Base-by-base conservation (phyloP, 1,140 invertebrate genomes). In the Ephestia elutella region DNA sequence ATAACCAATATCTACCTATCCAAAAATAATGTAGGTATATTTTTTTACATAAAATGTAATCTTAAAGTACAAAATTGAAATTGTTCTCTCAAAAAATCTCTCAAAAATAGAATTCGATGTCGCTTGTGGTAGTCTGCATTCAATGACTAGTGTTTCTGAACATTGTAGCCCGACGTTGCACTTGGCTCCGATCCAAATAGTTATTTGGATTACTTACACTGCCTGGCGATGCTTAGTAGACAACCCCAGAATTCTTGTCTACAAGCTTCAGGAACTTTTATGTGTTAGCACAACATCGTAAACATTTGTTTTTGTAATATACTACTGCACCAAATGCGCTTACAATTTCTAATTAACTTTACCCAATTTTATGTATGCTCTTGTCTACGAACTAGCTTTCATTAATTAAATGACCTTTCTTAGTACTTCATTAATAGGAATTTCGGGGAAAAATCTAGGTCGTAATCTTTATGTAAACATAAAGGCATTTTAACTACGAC, bases 191-290 rank as follows among this genome's bases (percentile, higher is more conserved):
- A 0, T 44, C 38, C 38, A 44, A 44, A 44, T 44, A 44, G 38
- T 44, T 44, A 44, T 44, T 44, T 44, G 38, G 38, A 44, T 44
- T 44, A 44, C 38, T 44, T 44, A 44, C 38, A 44, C n/a, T 15
- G 38, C 13, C 38, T 13, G 38, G 13, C 38, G n/a, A 44, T 44
- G 38, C 11, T 44, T 44, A 44, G 38, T 44, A 8, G 38, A 15
- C 38, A 44, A 44, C 13, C 38, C 38, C n/a, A 44, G 38, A 44
- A 44, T 44, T 44, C 38, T 44, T 17, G 38, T 44, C 38, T 44
- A 44, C 38, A n/a, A 44, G n/a, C 38, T 15, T 2, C 7, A 44
- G 5, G 15, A 35, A 44, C 38, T 44, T 38, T 38, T 44, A 44
- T 15, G 38, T 44, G 38, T 44, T 44, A 44, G 38, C n/a, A 44